These are phyloP conservation scores for Nasonia giraulti DNA, from an alignment of 1,140 invertebrate genomes.

Conservation along the genomic window DNA sequence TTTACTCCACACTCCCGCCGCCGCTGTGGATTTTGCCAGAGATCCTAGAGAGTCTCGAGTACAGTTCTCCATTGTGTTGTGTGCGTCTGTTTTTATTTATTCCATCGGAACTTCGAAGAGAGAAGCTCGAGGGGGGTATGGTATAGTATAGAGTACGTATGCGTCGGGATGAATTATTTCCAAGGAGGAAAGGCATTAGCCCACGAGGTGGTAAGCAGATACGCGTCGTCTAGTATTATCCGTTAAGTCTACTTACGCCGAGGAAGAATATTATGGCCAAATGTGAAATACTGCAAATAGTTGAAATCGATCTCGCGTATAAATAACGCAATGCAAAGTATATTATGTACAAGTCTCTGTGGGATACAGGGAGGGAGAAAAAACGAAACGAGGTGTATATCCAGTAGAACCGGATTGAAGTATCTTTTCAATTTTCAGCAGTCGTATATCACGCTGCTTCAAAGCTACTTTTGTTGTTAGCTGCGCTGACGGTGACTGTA, in stretches of 20 bases:
- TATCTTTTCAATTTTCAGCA: constrained; percentile 32
- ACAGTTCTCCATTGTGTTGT: not conserved
- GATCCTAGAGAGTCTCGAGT: not conserved
- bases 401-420: constrained; percentile 19
- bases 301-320: not conserved
- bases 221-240: not conserved
- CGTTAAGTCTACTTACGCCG: not conserved
- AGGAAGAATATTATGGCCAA: not conserved
- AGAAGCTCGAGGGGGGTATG: no score
- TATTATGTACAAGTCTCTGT: no score
- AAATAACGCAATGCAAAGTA: not conserved
- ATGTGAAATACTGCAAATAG: not conserved
- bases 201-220: not conserved
- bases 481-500: not conserved
- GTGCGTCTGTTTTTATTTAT: no score
- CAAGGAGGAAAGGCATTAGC: not conserved
- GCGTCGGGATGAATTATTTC: not conserved
- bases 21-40: not conserved
- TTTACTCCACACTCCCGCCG: not conserved
- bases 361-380: not conserved
- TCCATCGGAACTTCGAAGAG: no score
- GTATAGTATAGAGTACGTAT: no score
- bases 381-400: not conserved
- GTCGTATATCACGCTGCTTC: constrained; percentile 11
- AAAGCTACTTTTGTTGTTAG: constrained; percentile 19